These are phyloP conservation scores for Drosophila falleni DNA, from an alignment of 2,888 invertebrate species.

Conservation along the genomic window DNA sequence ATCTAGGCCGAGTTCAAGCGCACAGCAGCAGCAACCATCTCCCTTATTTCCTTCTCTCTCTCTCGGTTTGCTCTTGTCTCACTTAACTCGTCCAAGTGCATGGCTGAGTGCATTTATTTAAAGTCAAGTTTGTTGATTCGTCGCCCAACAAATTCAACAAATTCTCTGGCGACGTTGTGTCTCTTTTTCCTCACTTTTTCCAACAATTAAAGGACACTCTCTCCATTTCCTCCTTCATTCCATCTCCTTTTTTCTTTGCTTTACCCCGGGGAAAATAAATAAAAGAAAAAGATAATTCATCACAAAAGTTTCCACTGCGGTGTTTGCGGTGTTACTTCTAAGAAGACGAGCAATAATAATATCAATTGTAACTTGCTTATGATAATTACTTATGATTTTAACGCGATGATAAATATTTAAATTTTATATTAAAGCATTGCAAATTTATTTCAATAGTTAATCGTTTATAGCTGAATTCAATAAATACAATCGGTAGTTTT, in stretches of 20 bases:
- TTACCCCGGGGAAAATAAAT: not conserved
- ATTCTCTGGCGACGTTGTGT: slow-evolving; percentile 46
- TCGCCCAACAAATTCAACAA: slow-evolving; percentile 54
- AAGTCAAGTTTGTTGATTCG: slow-evolving; percentile 76
- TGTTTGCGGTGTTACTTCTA: slow-evolving; percentile 1
- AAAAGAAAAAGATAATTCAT: slow-evolving; percentile 9
- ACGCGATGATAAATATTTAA: not conserved
- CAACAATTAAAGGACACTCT: slow-evolving; percentile 53
- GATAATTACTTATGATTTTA: slow-evolving; percentile 10
- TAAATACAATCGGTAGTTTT: not conserved
- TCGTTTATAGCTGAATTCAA: not conserved
- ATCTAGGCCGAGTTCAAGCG: slow-evolving; percentile 55
- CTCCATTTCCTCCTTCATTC: too few relatives aligned
- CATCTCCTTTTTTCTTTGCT: not conserved
- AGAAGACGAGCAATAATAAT: not conserved
- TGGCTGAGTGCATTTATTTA: slow-evolving; percentile 75
- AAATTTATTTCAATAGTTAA: too few relatives aligned
- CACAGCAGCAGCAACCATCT: slow-evolving; percentile 28
- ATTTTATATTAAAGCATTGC: not conserved
- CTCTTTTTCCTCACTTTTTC: slow-evolving; percentile 9
- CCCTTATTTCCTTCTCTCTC: not conserved
- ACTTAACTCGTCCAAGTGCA: slow-evolving; percentile 55
- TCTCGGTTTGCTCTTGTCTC: not conserved
- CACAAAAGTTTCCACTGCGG: slow-evolving; percentile 18
- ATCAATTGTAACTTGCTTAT: slow-evolving; percentile 8